A percentile compares a stretch with the other conserved stretches of the same genome.
Evolutionary conservation across 1,140 invertebrate genomes (phyloP).

Genomic region (Hycleus cichorii): DNA sequence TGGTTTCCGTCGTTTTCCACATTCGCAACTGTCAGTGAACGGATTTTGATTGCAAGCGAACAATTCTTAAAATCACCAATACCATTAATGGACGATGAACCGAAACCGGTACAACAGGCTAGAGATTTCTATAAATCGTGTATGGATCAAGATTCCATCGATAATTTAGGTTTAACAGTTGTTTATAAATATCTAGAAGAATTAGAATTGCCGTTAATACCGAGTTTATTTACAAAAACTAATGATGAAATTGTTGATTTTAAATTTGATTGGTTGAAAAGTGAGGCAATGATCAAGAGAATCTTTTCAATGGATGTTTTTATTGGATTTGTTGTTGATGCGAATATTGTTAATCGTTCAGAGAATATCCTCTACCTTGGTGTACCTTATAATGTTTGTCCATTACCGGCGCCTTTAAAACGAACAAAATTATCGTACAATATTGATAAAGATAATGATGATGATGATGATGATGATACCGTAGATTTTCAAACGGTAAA

Average conservation of each 20-base stretch:
- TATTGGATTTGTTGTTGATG: conserved; percentile 59
- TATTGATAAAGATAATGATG: not conserved
- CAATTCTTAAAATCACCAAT: conserved; percentile 45
- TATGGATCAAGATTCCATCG: conserved; percentile 45
- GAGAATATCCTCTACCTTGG: conserved; percentile 57
- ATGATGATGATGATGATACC: not conserved
- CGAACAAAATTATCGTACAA: not conserved
- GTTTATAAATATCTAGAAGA: conserved; percentile 50
- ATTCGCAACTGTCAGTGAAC: conserved; percentile 41
- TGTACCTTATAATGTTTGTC: conserved; percentile 1
- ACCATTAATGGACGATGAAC: conserved; percentile 8
- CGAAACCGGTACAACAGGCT: conserved; percentile 20
- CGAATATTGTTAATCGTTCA: conserved; percentile 57
- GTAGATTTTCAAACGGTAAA: conserved; percentile 2
- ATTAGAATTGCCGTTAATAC: conserved; percentile 51
- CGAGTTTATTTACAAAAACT: conserved; percentile 48
- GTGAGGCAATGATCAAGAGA: conserved; percentile 54
- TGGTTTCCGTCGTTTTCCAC: conserved; percentile 58
- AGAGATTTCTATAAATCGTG: conserved; percentile 30
- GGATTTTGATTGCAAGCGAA: conserved; percentile 45
- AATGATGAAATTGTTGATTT: conserved; percentile 38
- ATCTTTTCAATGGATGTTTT: conserved; percentile 57
- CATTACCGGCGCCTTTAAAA: conserved; percentile 1
- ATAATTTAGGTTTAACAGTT: conserved; percentile 53
- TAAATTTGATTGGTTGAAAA: conserved; percentile 53